A percentile compares a stretch with the other conserved stretches of the same genome.
These are phyloP conservation scores for Eristalinus sepulchralis DNA, from an alignment of 2,888 invertebrate genomes.

Conservation along the genomic window DNA sequence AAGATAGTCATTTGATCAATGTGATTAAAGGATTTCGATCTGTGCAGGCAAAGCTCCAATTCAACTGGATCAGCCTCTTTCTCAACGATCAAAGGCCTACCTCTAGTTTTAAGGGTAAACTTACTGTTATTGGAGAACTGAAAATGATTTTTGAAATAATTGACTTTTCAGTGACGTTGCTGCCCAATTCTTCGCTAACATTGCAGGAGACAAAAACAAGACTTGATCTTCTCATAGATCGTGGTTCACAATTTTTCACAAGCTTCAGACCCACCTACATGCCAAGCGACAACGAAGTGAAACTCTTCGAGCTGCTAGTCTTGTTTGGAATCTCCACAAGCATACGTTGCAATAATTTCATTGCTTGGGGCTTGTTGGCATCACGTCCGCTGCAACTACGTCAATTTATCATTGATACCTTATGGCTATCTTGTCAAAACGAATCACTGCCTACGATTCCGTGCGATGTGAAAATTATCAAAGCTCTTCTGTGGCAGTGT, in stretches of 20 bases:
- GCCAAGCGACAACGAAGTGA: slow-evolving; percentile 76
- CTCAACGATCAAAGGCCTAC: slow-evolving; percentile 73
- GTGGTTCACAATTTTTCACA: slow-evolving; percentile 80
- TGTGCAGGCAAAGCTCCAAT: slow-evolving; percentile 77
- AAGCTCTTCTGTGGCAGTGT: slow-evolving; percentile 78
- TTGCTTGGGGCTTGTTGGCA: slow-evolving; percentile 80
- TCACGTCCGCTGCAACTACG: slow-evolving; percentile 77
- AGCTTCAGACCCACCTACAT: slow-evolving; percentile 74
- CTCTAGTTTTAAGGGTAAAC: slow-evolving; percentile 74
- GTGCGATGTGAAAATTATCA: slow-evolving; percentile 80
- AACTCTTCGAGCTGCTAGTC: slow-evolving; percentile 78
- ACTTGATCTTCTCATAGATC: slow-evolving; percentile 79
- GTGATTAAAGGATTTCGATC: slow-evolving; percentile 78
- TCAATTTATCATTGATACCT: slow-evolving; percentile 77
- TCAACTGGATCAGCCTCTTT: slow-evolving; percentile 77
- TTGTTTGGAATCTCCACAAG: slow-evolving; percentile 77
- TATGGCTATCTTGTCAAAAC: slow-evolving; percentile 76
- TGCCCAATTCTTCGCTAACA: slow-evolving; percentile 75
- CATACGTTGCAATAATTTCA: slow-evolving; percentile 78
- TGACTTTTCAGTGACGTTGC: slow-evolving; percentile 66
- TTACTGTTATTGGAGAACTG: not conserved
- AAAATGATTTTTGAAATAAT: not conserved
- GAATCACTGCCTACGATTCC: slow-evolving; percentile 76
- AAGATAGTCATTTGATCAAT: slow-evolving; percentile 76
- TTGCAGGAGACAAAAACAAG: slow-evolving; percentile 78